Evolutionary conservation across 2,888 invertebrate species (phyloP), one percentile per base, ranked within the genome.

Genomic region (Allophyes oxyacanthae): DNA sequence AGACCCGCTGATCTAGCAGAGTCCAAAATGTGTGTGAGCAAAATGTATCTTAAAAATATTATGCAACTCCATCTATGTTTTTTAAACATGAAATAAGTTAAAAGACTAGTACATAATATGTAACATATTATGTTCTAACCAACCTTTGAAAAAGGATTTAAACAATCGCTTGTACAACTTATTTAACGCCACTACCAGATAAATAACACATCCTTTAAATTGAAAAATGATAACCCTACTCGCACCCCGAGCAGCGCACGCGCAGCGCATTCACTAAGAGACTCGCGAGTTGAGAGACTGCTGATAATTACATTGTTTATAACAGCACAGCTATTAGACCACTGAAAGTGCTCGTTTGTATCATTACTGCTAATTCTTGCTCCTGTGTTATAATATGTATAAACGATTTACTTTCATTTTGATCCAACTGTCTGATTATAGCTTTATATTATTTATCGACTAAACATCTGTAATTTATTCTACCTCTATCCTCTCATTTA

Each of bases 271-370:
- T 20, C 30, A 37, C 52, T 45, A 49, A 53, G 45, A n/a, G 13
- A 36, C n/a, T 13, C 40, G 45, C 41, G 42, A 67, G 60, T 11
- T 30, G 53, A 72, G 57, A 69, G 38, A 57, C 65, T 41, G 56
- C 53, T 58, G 42, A 63, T 61, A 75, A 73, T 66, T 56, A 50
- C 51, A 60, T 52, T 62, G 48, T 63, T 63, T 73, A n/a, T n/a
- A 71, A 66, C 67, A 58, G 49, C 60, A 54, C 54, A 48, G 55
- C 38, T 50, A 58, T 71, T 67, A 67, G 37, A 67, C 37, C 36
- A 48, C 72, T 72, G 53, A 58, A 53, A 64, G 60, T 64, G 51
- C 6, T 38, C 34, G 37, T 13, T 43, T 46, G 46, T 56, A 49
- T 45, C 48, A 65, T 68, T 59, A 59, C 52, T 41, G 53, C 11